phyloP scores from a whole-genome alignment of 1,140 invertebrate genomes.

The Tachypleus tridentatus region DNA sequence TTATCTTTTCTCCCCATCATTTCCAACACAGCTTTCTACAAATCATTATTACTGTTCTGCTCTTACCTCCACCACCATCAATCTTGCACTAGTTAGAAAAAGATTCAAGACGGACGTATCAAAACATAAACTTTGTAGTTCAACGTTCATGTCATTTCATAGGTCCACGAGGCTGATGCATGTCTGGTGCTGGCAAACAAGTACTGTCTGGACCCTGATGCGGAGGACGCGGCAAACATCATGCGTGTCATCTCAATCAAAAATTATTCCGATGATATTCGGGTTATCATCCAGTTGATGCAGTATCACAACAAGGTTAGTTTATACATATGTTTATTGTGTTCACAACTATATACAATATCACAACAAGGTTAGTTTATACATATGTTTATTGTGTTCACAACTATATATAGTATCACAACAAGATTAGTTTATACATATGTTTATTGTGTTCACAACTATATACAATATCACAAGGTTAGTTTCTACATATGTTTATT shows the following conservation, averaged over 20 bases:
- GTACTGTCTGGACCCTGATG: conserved; percentile 43
- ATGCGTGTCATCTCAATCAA: conserved; percentile 44
- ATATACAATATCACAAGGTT: conserved; percentile 5
- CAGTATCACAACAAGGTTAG: conserved; percentile 46
- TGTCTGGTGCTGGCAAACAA: conserved; percentile 44
- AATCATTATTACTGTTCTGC: too few relatives aligned
- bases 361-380: neutral
- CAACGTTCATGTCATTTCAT: neutral
- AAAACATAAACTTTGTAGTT: too few relatives aligned
- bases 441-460: conserved; percentile 25
- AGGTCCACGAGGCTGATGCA: conserved; percentile 40
- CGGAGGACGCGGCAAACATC: conserved; percentile 41
- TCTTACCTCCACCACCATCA: too few relatives aligned
- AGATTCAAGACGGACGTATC: too few relatives aligned
- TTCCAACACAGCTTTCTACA: too few relatives aligned
- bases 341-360: conserved; percentile 27
- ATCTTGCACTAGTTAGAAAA: too few relatives aligned
- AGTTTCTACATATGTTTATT: neutral
- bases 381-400: conserved; percentile 24
- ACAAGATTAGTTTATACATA: neutral
- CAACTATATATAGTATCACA: conserved; percentile 1
- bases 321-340: conserved; percentile 1
- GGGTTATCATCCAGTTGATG: conserved; percentile 44
- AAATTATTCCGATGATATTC: conserved; percentile 43
- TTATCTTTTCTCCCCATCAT: too few relatives aligned